A percentile compares a stretch with the other conserved stretches of the same genome.
phyloP scores from a whole-genome alignment of 2,888 invertebrate species.

The Leucophenga montana region DNA sequence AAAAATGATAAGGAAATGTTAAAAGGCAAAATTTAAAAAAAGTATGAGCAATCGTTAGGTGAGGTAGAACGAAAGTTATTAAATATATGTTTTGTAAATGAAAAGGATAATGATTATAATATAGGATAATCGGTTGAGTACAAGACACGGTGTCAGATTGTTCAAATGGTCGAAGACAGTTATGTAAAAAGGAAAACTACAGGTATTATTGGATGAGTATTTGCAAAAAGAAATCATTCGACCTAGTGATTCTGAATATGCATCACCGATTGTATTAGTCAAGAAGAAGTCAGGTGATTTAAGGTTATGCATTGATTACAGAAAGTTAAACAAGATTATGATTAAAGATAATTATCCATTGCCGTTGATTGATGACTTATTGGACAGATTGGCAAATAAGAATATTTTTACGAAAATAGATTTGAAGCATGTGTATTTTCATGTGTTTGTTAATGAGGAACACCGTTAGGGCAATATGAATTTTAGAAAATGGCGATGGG shows the following conservation, averaged over 20 bases:
- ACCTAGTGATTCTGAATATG: slow-evolving; percentile 28
- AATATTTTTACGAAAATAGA: slow-evolving; percentile 29
- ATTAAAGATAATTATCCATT: slow-evolving; percentile 31
- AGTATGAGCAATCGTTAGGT: background rate
- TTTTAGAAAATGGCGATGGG: slow-evolving; percentile 25
- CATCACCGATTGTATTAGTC: slow-evolving; percentile 27
- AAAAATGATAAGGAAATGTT: no score
- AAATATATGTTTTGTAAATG: background rate
- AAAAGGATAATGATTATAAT: background rate
- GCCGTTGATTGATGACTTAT: slow-evolving; percentile 29
- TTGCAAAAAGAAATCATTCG: slow-evolving; percentile 13
- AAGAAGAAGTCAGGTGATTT: slow-evolving; percentile 26
- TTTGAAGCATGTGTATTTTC: slow-evolving; percentile 22
- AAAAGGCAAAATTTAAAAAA: no score
- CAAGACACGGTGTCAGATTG: background rate
- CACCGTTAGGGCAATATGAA: slow-evolving; percentile 27
- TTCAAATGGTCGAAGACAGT: slow-evolving; percentile 1
- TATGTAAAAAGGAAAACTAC: slow-evolving; percentile 23
- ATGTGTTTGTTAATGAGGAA: slow-evolving; percentile 25
- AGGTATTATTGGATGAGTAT: slow-evolving; percentile 30
- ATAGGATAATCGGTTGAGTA: background rate
- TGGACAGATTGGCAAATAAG: slow-evolving; percentile 14
- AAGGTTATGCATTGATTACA: slow-evolving; percentile 28
- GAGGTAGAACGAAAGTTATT: background rate
- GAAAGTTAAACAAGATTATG: slow-evolving; percentile 18